Evolutionary conservation across 1,140 invertebrate genomes (phyloP), one percentile per base, ranked within the genome.

Genomic region (Nasonia longicornis): DNA sequence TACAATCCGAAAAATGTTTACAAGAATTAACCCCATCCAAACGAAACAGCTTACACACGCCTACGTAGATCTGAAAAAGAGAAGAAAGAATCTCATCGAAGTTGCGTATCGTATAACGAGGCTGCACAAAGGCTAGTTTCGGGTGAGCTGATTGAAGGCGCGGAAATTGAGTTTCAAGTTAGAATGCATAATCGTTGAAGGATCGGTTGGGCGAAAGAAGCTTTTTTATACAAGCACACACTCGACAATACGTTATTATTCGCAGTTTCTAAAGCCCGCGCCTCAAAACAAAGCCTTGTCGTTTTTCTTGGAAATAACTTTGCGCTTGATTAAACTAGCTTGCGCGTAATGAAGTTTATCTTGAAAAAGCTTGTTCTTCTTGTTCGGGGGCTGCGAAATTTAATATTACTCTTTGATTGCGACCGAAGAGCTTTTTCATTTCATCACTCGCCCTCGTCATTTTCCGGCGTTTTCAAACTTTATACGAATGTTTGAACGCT

Each of bases 291-390:
- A 67, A 20, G 11, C 66, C 26, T 31, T 2, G 29, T n/a, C 22
- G 14, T 67, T 67, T 67, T 67, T 67, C 66, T 29, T 31, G 66
- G 12, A 67, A 67, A 29, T 67, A 67, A 67, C 66, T 67, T 67
- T 67, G 29, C 10, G 52, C 52, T 58, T 58, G 52, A 58, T 58
- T 58, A 58, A 58, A 58, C n/a, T 58, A 58, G 52, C 52, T 58
- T 16, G 16, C 45, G 45, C 45, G 45, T 16, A 16, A 12, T 48
- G 45, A 16, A 48, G 11, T 48, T 14, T 16, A 48, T 16, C 45
- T 12, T 3, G 3, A 16, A 48, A 48, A 48, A 42, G 38, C 38
- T 42, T 42, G 0, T 48, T 48, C 45, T 48, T 48, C 45, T 48
- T 48, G 2, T 16, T 14, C 14, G 12, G 1, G 12, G 12, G 45